Conservation (phyloP, 2,888 invertebrate species). For the Tetragonula carbonaria region DNA sequence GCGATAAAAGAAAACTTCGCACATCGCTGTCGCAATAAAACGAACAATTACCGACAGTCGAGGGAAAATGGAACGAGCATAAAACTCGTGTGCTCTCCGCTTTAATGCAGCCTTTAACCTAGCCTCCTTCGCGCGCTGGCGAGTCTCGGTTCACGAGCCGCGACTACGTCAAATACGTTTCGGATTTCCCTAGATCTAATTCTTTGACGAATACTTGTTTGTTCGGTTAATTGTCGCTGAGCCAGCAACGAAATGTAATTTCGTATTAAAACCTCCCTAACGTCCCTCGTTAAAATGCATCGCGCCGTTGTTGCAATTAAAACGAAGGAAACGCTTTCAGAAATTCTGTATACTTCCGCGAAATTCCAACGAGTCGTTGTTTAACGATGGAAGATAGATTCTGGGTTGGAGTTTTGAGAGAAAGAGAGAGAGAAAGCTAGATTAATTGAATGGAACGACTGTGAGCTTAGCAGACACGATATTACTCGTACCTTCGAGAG, state of each 20-base stretch:
- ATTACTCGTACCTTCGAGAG: neutral
- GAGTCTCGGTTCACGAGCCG: slow-evolving; percentile 17
- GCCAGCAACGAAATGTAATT: slow-evolving; percentile 1
- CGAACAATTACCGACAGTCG: slow-evolving; percentile 42
- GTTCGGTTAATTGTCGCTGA: slow-evolving; percentile 7
- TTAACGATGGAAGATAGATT: neutral
- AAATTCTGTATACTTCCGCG: neutral
- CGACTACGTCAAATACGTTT: slow-evolving; percentile 12
- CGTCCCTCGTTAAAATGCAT: too few relatives aligned
- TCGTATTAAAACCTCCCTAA: neutral
- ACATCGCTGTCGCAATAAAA: slow-evolving; percentile 13
- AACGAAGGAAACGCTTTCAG: neutral
- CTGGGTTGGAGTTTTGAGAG: neutral
- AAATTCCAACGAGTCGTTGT: too few relatives aligned
- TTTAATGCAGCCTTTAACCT: slow-evolving; percentile 55
- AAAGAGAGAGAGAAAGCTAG: neutral
- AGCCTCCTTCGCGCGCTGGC: neutral
- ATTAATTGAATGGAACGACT: slow-evolving; percentile 1
- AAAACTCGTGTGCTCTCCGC: slow-evolving; percentile 20
- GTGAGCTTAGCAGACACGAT: neutral
- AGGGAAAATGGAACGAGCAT: slow-evolving; percentile 34
- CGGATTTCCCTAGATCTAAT: neutral
- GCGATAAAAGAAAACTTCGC: slow-evolving; percentile 15
- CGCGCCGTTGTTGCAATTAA: neutral
- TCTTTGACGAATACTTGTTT: neutral